Base-by-base conservation (phyloP, 2,888 invertebrate genomes). In the Dicyrtomina minuta region DNA sequence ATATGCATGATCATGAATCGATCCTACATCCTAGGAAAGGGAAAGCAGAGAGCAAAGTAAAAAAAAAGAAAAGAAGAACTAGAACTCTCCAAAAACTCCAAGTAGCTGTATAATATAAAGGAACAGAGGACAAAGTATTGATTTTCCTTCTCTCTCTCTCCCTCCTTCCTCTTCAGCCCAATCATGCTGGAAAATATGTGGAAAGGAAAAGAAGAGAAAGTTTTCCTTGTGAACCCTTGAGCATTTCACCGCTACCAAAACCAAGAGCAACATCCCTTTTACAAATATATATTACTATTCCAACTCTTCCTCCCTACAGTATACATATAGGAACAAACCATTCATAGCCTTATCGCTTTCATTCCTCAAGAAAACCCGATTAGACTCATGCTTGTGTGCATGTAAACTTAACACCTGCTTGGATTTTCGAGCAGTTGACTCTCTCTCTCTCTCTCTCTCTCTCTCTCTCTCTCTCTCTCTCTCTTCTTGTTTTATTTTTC, bases 361-460 rank as follows among this genome's bases (percentile, higher is more conserved):
- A n/a, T n/a, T 33, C 8, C 33, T 33, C 33, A 5, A 17, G 51
- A 51, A 17, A 51, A 51, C 51, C 17, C 51, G 51, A 51, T 51
- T 51, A 51, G 20, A 22, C 22, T 51, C 51, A 51, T 51, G 51
- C 51, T 22, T 51, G 17, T 51, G 8, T 51, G 51, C 51, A 51
- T 51, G 51, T 22, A 51, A 51, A 20, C 51, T 51, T 51, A 51
- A 51, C 51, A 51, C 51, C 51, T 51, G 51, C 51, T 46, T 46
- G 33, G 33, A 33, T 33, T 33, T 33, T 33, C 33, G 33, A 33
- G 8, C 33, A 33, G 33, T 33, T 33, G 33, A 33, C 33, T 33
- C 8, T 33, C 33, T 33, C 33, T 33, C 33, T 33, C 33, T 33
- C 8, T 33, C 33, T 33, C 33, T 33, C 8, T 33, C 33, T 8